phyloP scores from a whole-genome alignment of 2,113 vertebrate genomes.

The Hemichromis elongatus region DNA sequence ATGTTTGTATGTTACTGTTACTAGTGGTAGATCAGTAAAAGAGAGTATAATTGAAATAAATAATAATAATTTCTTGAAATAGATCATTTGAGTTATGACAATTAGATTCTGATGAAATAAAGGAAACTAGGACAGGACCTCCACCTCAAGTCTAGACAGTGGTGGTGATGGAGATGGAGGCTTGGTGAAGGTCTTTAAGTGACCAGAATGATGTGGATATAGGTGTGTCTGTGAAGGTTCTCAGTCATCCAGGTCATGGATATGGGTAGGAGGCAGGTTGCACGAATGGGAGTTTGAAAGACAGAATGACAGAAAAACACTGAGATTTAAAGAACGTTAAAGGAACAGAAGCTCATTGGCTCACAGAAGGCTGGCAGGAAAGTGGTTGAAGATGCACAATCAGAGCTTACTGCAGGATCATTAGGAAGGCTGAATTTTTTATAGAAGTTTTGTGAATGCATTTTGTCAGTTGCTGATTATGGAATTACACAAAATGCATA shows the following conservation, averaged over 20 bases:
- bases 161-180: neutral
- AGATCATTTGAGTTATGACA: neutral
- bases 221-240: too few species aligned
- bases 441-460: neutral
- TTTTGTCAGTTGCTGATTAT: neutral
- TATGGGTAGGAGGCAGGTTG: neutral
- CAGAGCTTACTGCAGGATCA: neutral
- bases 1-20: neutral
- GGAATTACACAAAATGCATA: neutral
- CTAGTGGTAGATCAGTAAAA: neutral
- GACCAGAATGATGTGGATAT: neutral
- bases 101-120: neutral
- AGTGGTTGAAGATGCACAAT: neutral
- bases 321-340: neutral
- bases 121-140: neutral
- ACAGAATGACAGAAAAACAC: neutral
- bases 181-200: neutral
- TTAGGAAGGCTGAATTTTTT: neutral
- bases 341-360: neutral
- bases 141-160: neutral
- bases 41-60: neutral
- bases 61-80: neutral
- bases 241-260: too few species aligned
- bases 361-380: neutral
- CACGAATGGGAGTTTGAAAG: neutral